Evolutionary conservation across 2,888 invertebrate genomes (phyloP), one percentile per base, ranked within the genome.

Genomic region (Drosophila pseudotakahashii): DNA sequence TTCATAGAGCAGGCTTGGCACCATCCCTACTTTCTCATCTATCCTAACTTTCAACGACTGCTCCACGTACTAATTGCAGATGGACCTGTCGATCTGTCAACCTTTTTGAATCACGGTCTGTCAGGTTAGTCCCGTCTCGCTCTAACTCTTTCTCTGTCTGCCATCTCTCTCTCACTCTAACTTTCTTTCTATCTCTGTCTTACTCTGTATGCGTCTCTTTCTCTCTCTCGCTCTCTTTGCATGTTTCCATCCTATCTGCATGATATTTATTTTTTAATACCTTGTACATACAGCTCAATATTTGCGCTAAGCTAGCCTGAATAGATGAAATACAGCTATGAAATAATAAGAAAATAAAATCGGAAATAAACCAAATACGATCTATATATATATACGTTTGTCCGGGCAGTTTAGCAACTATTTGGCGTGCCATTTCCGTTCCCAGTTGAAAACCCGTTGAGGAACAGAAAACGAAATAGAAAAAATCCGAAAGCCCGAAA

Each of bases 81-180:
- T 92, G 91, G 88, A 78, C 91, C 90, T 78, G 91, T 91, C 86
- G 92, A 92, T 90, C 89, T 91, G 81, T 91, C 92, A 85, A 91
- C 91, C 80, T 91, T 90, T 89, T 87, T 92, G 83, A 92, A 92
- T 90, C 91, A 91, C 84, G 92, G 92, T 90, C 91, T 90, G 91
- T 91, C 92, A 92, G 92, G 92, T 92, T 91, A 92, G 92, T 92
- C 89, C 32, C 26, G 42, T 92, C 89, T 41, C 26, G 48, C 55
- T 47, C 34, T 73, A 23, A 41, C 23, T 52, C 36, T 67, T 4
- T 66, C 7, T 55, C 30, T 48, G 13, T 53, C 47, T 47, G 30
- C 47, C 47, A 16, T 30, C 26, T 45, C 23, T 45, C 14, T 52
- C 26, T 47, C 14, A 50, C 26, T 55, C 23, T 52, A 23, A 53